Percentiles rank a stretch among this genome's conserved stretches.
phyloP scores from a whole-genome alignment of 2,888 invertebrate genomes.

The Aromia moschata region DNA sequence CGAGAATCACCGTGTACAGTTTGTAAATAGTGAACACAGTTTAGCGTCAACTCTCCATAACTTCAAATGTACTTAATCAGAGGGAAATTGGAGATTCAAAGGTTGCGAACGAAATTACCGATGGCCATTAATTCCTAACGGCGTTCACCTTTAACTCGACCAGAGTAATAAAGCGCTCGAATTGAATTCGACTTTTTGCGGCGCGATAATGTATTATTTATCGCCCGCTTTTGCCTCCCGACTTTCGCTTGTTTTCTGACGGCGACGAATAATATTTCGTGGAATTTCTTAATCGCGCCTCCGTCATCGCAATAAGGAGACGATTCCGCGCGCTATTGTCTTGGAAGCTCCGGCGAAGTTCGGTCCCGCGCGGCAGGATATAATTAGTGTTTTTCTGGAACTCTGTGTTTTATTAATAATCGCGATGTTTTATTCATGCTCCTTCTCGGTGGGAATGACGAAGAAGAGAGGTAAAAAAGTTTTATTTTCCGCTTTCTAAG shows the following conservation, averaged over 20 bases:
- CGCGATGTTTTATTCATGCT: slow-evolving; percentile 2
- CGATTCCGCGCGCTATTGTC: background rate
- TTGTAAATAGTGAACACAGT: no score
- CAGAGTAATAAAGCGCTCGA: background rate
- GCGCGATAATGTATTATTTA: background rate
- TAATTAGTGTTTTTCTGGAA: slow-evolving; percentile 1
- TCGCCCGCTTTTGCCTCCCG: background rate
- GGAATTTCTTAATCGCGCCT: background rate
- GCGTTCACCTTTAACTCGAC: background rate
- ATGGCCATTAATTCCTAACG: background rate
- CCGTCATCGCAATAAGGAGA: background rate
- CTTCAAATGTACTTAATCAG: background rate
- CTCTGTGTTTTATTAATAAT: background rate
- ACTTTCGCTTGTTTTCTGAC: background rate
- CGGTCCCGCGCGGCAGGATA: background rate
- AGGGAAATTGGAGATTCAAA: background rate
- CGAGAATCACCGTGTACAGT: no score
- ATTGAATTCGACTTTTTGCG: background rate
- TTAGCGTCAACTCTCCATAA: no score
- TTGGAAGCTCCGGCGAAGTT: background rate
- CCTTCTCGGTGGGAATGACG: background rate
- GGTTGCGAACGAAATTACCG: background rate
- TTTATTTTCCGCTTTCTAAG: background rate
- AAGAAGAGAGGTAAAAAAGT: background rate
- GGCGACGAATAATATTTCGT: background rate